phyloP scores from a whole-genome alignment of 2,113 vertebrate genomes.

The Pelecanoides urinatrix region DNA sequence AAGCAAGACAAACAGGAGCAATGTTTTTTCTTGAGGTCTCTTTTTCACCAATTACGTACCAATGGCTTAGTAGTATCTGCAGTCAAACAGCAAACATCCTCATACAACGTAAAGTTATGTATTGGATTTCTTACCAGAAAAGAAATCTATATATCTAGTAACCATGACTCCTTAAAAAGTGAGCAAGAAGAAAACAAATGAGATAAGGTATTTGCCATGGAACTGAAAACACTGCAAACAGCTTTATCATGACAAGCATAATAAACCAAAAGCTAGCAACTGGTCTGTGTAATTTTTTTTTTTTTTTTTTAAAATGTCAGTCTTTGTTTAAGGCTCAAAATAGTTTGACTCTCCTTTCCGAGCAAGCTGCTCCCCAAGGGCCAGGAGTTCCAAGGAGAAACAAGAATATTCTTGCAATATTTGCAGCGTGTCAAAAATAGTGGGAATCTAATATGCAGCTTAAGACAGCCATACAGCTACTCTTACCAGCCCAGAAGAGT shows the following conservation, averaged over 20 bases:
- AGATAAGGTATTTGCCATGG: not conserved
- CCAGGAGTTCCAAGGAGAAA: not conserved
- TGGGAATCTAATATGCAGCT: not conserved
- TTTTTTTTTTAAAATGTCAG: not conserved
- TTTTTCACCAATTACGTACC: not conserved
- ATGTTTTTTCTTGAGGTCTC: not conserved
- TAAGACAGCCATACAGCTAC: not conserved
- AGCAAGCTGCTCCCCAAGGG: not conserved
- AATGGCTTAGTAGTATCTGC: not conserved
- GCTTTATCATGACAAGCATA: not conserved
- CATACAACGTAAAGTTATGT: not conserved
- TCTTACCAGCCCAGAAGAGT: not conserved
- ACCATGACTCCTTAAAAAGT: not conserved
- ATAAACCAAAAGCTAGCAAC: not conserved
- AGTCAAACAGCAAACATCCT: not conserved
- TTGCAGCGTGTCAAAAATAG: not conserved
- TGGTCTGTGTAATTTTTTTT: not conserved
- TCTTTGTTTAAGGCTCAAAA: not conserved
- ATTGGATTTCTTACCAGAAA: not conserved
- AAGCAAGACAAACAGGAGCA: not conserved
- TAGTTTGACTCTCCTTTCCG: not conserved
- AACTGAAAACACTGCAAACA: not conserved
- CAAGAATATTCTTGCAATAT: not conserved
- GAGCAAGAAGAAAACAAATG: not conserved
- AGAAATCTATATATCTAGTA: not conserved